Evolutionary conservation across 1,140 invertebrate species (phyloP), one percentile per base, ranked within the genome.

Genomic region (Euura lappo): DNA sequence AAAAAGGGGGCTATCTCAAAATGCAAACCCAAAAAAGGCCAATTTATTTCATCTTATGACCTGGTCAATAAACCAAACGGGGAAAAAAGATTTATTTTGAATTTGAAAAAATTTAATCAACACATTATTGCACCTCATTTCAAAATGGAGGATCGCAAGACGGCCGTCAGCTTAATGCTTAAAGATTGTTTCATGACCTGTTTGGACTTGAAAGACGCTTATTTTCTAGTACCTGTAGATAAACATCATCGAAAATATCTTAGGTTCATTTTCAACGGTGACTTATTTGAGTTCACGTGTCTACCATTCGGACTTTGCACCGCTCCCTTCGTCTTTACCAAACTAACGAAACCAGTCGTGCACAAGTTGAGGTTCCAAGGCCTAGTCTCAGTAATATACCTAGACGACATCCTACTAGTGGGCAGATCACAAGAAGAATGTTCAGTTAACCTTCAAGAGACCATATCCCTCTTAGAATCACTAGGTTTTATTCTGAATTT

Each of bases 221-320:
- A 28, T 28, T 28, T 28, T 1, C 28, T 28, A 28, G 1, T 28
- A 28, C 28, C 2, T 7, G 51, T 73, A 60, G 51, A 60, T 6
- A 60, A 60, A 51, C 4, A 0, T 6, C 45, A 72, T 71, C 68
- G 65, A 75, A 75, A 79, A 78, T 79, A 73, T 70, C 70, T 79
- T 11, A 72, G 78, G 70, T 80, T 80, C 65, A 1, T 2, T 13
- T 77, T 74, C 68, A 51, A 72, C 3, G 68, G 44, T 78, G 10
- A 28, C 1, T 28, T 28, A 28, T 28, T 28, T 28, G 28, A 28
- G 28, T 28, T 28, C 28, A 28, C 28, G 28, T 28, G 28, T 28
- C 1, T 28, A 28, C 28, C 28, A 28, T 28, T 28, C 28, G 28
- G 28, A 28, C 28, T 28, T 28, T 28, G 28, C 28, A 28, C 28